phyloP scores from a whole-genome alignment of 1,140 invertebrate species.

The Cherax destructor region DNA sequence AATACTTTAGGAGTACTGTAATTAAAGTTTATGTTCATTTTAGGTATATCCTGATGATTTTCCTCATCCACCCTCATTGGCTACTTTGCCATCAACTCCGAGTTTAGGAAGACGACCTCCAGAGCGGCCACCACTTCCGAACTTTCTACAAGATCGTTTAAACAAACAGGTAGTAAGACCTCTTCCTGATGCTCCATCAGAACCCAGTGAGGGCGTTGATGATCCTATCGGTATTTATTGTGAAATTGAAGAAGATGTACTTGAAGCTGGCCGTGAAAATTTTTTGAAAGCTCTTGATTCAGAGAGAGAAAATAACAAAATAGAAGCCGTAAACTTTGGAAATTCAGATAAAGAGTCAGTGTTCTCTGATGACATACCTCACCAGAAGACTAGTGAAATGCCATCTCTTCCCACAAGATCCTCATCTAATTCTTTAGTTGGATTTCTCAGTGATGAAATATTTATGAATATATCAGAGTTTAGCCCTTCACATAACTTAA shows the following conservation, averaged over 20 bases:
- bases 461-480: conserved; percentile 32
- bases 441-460: conserved; percentile 45
- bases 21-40: not conserved
- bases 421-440: conserved; percentile 42
- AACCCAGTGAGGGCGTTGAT: conserved; percentile 2
- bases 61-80: not conserved
- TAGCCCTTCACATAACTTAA: not conserved
- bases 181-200: conserved; percentile 30
- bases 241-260: conserved; percentile 51
- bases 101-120: conserved; percentile 16
- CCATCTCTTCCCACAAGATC: conserved; percentile 7
- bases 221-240: conserved; percentile 47
- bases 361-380: conserved; percentile 8
- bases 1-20: not conserved
- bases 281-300: not conserved
- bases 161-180: conserved; percentile 35
- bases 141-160: not conserved
- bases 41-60: conserved; percentile 29
- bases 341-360: not conserved
- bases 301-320: not conserved
- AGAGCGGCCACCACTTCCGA: conserved; percentile 31
- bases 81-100: not conserved
- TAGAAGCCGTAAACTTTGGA: not conserved
- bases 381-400: not conserved
- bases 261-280: conserved; percentile 17